These are phyloP conservation scores for Trachelus iudaicus DNA, from an alignment of 2,888 invertebrate species.

Conservation along the genomic window DNA sequence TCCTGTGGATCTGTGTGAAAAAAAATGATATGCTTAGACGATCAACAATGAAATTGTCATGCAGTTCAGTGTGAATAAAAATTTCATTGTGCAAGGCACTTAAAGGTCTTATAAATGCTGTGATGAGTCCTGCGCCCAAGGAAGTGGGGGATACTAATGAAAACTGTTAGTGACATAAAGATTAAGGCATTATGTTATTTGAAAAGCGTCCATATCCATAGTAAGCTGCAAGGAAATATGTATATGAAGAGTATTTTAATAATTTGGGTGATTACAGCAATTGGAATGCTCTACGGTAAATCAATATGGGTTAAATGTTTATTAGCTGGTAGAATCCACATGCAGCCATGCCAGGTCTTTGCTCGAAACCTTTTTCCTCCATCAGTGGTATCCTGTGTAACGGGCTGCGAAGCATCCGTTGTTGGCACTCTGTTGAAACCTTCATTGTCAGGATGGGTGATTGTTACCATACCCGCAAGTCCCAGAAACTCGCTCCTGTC, in stretches of 20 bases:
- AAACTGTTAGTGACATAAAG: not conserved
- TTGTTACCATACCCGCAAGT: slow-evolving; percentile 78
- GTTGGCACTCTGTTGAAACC: slow-evolving; percentile 55
- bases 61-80: not conserved
- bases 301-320: slow-evolving; percentile 2
- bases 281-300: slow-evolving; percentile 2
- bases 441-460: slow-evolving; percentile 74
- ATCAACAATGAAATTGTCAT: not conserved
- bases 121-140: not conserved
- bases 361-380: slow-evolving; percentile 59
- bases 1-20: slow-evolving; percentile 55
- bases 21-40: slow-evolving; percentile 1
- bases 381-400: slow-evolving; percentile 56
- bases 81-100: not conserved
- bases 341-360: slow-evolving; percentile 48
- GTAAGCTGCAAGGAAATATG: slow-evolving; percentile 28
- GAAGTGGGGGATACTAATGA: not conserved
- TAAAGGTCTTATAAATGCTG: not conserved
- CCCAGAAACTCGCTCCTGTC: slow-evolving; percentile 77
- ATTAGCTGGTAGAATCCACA: slow-evolving; percentile 31
- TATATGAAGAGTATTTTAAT: slow-evolving; percentile 8
- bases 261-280: not conserved
- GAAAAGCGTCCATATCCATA: slow-evolving; percentile 21
- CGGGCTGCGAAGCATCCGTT: slow-evolving; percentile 48
- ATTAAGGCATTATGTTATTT: slow-evolving; percentile 2